phyloP scores from a whole-genome alignment of 2,888 invertebrate species.

The Rugalucina vietnamica region DNA sequence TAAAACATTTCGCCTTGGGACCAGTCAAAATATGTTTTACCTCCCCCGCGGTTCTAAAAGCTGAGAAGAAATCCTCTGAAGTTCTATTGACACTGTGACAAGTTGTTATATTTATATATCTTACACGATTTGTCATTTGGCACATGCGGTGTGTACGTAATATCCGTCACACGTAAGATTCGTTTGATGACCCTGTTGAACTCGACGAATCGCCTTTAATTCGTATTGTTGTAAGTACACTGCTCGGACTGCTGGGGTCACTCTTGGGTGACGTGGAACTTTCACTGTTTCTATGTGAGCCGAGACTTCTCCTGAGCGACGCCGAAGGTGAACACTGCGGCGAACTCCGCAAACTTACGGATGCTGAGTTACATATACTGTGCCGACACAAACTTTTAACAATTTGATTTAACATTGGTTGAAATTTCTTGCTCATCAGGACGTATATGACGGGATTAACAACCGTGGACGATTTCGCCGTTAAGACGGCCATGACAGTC shows the following conservation, averaged over 20 bases:
- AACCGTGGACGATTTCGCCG: conserved; percentile 30
- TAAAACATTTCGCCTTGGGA: too few species aligned
- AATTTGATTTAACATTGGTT: background rate
- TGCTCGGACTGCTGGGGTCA: background rate
- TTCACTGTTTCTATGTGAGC: background rate
- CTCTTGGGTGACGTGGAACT: background rate
- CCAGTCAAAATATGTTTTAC: too few species aligned
- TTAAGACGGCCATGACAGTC: conserved; percentile 22
- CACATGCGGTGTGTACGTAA: too few species aligned
- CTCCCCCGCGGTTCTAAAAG: too few species aligned
- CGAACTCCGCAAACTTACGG: background rate
- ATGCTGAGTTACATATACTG: background rate
- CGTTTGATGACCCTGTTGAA: background rate
- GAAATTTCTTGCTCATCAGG: conserved; percentile 1
- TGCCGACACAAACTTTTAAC: background rate
- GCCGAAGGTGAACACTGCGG: too few species aligned
- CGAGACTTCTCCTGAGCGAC: too few species aligned
- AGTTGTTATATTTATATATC: too few species aligned
- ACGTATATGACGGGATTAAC: conserved; percentile 33
- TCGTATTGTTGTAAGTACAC: background rate
- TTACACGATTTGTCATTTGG: too few species aligned
- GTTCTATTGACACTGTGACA: too few species aligned
- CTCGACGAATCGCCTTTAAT: background rate
- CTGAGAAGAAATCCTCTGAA: too few species aligned
- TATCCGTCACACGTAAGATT: background rate